These are phyloP conservation scores for Callopanchax toddi DNA, from an alignment of 2,113 vertebrate genomes.

Conservation along the genomic window DNA sequence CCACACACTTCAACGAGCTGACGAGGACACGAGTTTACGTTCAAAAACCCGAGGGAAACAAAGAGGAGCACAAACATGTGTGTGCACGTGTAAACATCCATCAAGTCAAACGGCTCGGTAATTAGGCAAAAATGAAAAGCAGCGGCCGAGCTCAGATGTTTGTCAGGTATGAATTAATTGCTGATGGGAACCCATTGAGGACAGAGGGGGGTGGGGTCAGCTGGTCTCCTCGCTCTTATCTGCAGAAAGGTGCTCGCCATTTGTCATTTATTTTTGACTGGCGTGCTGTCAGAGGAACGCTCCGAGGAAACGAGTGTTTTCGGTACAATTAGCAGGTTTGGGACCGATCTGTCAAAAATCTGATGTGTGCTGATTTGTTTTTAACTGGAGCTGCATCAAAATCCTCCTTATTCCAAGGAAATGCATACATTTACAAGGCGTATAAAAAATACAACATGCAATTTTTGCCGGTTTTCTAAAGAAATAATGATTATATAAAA, in stretches of 20 bases:
- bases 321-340: constrained; percentile 43
- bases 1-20: constrained; percentile 10
- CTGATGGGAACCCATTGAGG: constrained; percentile 40
- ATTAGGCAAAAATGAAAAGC: constrained; percentile 58
- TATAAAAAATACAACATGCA: too few relatives aligned
- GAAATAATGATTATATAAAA: too few relatives aligned
- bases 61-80: constrained; percentile 13
- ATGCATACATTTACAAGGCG: background rate
- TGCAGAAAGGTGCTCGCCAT: constrained; percentile 36
- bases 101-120: constrained; percentile 38
- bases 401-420: too few relatives aligned
- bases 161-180: constrained; percentile 64
- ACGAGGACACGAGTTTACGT: constrained; percentile 4
- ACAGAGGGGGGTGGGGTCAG: constrained; percentile 40
- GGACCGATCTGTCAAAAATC: constrained; percentile 32
- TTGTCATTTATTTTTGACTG: constrained; percentile 49
- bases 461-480: too few relatives aligned
- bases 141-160: constrained; percentile 46
- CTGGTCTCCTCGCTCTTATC: constrained; percentile 47
- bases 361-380: constrained; percentile 20
- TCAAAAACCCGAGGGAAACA: background rate
- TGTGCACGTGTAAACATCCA: constrained; percentile 29
- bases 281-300: constrained; percentile 1
- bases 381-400: constrained; percentile 11
- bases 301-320: constrained; percentile 3